phyloP scores from a whole-genome alignment of 2,888 invertebrate species.

The Strigamia crassipes region DNA sequence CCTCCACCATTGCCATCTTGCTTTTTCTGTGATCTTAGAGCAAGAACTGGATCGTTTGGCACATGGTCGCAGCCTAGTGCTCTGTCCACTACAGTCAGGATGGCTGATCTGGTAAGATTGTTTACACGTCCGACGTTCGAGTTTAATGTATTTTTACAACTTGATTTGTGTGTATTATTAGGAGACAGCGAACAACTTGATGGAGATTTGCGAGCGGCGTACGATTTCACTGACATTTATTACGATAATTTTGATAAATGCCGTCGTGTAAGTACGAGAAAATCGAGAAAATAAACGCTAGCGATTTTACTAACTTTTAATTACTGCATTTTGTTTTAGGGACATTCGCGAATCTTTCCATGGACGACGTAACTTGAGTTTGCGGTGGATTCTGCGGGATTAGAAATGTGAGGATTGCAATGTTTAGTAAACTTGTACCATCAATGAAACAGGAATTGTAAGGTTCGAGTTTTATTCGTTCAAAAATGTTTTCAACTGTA shows the following conservation, averaged over 20 bases:
- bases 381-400: conserved; percentile 91
- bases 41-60: no score
- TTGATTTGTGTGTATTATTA: conserved; percentile 46
- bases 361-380: conserved; percentile 78
- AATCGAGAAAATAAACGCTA: background rate
- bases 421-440: conserved; percentile 82
- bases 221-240: conserved; percentile 85
- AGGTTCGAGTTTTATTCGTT: conserved; percentile 59
- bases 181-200: conserved; percentile 63
- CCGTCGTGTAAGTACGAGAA: conserved; percentile 68
- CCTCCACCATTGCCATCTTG: no score
- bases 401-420: conserved; percentile 80
- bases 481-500: background rate
- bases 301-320: no score
- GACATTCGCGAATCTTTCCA: conserved; percentile 73
- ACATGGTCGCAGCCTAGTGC: background rate
- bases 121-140: background rate
- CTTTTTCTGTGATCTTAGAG: no score
- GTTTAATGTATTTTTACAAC: background rate
- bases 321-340: conserved; percentile 50
- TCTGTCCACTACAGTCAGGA: no score
- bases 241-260: conserved; percentile 87
- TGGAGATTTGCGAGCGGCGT: conserved; percentile 80
- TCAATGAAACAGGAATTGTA: conserved; percentile 74
- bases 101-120: background rate